These are phyloP conservation scores for Holothuria leucospilota DNA, from an alignment of 53 echinoderm and acorn worm species.

Conservation along the genomic window DNA sequence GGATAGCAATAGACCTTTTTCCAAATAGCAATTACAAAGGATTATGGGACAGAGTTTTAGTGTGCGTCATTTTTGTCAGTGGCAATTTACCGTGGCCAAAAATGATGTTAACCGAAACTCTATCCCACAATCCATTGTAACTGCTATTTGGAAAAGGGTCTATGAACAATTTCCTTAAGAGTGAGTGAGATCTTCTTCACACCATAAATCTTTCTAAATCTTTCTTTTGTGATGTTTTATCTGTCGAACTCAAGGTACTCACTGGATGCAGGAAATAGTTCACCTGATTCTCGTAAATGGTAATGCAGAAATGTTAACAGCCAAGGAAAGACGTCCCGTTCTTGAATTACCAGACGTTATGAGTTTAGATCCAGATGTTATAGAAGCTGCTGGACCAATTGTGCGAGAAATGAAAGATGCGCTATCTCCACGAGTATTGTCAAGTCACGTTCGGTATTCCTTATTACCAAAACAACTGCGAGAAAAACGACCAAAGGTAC, in stretches of 20 bases:
- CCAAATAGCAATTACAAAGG: no score
- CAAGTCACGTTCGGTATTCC: neutral
- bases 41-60: no score
- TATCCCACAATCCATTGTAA: no score
- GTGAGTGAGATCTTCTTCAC: no score
- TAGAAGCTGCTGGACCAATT: conserved; percentile 4
- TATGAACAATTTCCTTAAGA: no score
- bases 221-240: neutral
- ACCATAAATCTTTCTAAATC: no score
- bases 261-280: conserved; percentile 28
- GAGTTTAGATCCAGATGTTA: neutral
- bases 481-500: conserved; percentile 4
- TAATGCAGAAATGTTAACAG: neutral
- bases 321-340: neutral
- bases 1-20: no score
- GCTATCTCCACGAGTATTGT: neutral
- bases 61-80: no score
- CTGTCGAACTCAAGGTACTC: neutral
- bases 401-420: conserved; percentile 3
- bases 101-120: no score
- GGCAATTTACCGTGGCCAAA: no score
- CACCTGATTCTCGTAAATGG: neutral
- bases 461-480: neutral
- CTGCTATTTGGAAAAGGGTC: no score
- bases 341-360: neutral